Percentiles rank a stretch among this genome's conserved stretches.
These are phyloP conservation scores for Dolichallabes microphthalmus DNA, from an alignment of 2,113 vertebrate genomes.

Conservation along the genomic window DNA sequence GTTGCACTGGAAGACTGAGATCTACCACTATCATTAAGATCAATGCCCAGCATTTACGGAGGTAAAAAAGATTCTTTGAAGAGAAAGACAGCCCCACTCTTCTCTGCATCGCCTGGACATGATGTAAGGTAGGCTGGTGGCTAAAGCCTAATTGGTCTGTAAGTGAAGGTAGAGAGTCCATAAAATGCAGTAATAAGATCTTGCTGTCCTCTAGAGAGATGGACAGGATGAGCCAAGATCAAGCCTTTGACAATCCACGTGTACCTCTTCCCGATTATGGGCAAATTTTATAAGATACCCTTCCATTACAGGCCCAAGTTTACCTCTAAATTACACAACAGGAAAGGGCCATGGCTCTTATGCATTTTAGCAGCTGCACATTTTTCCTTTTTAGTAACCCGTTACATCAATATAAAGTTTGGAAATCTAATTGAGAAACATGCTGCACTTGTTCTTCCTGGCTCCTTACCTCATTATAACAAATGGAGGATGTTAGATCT, in stretches of 20 bases:
- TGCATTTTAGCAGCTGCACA: slow-evolving; percentile 45
- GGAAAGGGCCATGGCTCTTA: slow-evolving; percentile 50
- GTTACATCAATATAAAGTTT: slow-evolving; percentile 54
- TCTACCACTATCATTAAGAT: slow-evolving; percentile 56
- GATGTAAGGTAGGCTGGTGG: slow-evolving; percentile 41
- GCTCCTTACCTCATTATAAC: slow-evolving; percentile 54
- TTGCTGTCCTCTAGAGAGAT: slow-evolving; percentile 33
- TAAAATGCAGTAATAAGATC: slow-evolving; percentile 47
- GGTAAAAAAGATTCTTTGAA: slow-evolving; percentile 45
- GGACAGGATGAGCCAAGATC: slow-evolving; percentile 42
- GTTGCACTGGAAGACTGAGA: slow-evolving; percentile 45
- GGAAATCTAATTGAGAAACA: slow-evolving; percentile 57
- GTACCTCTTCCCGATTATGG: slow-evolving; percentile 44
- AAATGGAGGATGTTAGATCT: slow-evolving; percentile 56
- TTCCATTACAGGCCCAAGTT: slow-evolving; percentile 51
- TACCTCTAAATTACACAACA: slow-evolving; percentile 49
- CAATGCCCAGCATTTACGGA: slow-evolving; percentile 48
- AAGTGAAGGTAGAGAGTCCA: slow-evolving; percentile 48
- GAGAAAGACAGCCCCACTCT: neutral
- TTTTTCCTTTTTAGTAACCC: slow-evolving; percentile 50
- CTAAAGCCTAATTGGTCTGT: slow-evolving; percentile 43
- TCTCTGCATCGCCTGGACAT: slow-evolving; percentile 12
- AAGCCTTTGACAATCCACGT: slow-evolving; percentile 33
- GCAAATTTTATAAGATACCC: slow-evolving; percentile 40
- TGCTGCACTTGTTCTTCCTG: slow-evolving; percentile 46